Evolutionary conservation across 2,888 invertebrate genomes (phyloP).

Genomic region (Cecidostiba fungosa): DNA sequence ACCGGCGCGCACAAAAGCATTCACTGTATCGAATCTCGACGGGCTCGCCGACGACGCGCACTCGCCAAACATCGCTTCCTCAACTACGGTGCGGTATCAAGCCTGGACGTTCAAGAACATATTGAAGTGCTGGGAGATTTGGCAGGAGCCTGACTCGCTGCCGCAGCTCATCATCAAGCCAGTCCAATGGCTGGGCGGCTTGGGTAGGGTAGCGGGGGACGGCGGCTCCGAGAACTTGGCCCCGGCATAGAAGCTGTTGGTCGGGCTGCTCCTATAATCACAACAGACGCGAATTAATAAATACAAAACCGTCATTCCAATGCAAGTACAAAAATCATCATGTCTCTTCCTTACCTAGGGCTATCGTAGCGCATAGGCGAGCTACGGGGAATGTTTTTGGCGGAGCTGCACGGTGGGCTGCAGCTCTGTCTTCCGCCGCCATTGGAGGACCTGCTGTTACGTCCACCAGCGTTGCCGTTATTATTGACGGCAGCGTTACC

Average conservation of each 20-base stretch:
- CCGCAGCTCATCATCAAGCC: constrained; percentile 68
- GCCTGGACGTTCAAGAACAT: constrained; percentile 78
- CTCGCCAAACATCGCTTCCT: neutral
- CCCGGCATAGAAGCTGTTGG: constrained; percentile 82
- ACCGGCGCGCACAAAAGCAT: constrained; percentile 49
- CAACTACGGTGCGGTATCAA: constrained; percentile 70
- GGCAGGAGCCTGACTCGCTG: constrained; percentile 70
- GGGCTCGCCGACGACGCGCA: constrained; percentile 11
- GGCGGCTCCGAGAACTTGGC: constrained; percentile 93
- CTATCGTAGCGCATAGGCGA: constrained; percentile 72
- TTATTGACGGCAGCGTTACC: constrained; percentile 36
- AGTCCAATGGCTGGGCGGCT: constrained; percentile 90
- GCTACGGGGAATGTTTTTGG: constrained; percentile 69
- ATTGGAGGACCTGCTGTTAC: constrained; percentile 50
- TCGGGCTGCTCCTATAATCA: constrained; percentile 73
- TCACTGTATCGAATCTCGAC: constrained; percentile 47
- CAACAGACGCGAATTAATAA: neutral
- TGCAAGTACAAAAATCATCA: neutral
- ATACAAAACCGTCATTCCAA: neutral
- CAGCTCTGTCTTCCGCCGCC: constrained; percentile 71
- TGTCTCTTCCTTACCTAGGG: constrained; percentile 66
- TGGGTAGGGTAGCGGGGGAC: constrained; percentile 88
- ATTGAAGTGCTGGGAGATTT: constrained; percentile 75
- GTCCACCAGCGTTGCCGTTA: constrained; percentile 12
- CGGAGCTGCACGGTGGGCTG: constrained; percentile 71